Base-by-base conservation (phyloP, 2,888 invertebrate genomes). In the Ecliptopera silaceata region DNA sequence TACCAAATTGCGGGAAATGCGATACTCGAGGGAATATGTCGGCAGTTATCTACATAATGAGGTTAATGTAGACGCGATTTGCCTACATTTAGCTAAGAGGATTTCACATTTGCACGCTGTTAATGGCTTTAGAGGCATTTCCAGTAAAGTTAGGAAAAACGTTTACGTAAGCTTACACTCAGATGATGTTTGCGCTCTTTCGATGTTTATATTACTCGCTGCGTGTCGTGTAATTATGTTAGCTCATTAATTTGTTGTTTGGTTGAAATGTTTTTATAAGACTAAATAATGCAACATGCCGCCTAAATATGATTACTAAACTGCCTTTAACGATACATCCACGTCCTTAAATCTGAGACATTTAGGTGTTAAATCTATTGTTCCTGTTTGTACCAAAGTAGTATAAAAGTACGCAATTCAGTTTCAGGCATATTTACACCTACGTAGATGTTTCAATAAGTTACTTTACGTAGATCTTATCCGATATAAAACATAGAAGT, bases 21-120 rank as follows among this genome's bases (percentile, higher is more conserved):
- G 56, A 64, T 59, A 57, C 55, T 55, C 38, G 17, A 45, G 52
- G 44, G 38, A 45, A 55, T 47, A 57, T 58, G 49, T 54, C 43
- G 36, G 43, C 45, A 49, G 50, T 51, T 42, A 59, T 52, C 41
- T 43, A 36, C 51, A 56, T 56, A 57, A 59, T 62, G 53, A 62
- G 57, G 64, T 63, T 64, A 64, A 72, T 64, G 63, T 59, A 63
- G 65, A 68, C 69, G 56, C 55, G 60, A 63, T 65, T 67, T 61
- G 56, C 56, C 51, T 56, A 65, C 69, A 69, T 72, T 71, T 66
- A 51, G 61, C 61, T 64, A 69, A 73, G 70, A 66, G 66, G 61
- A 70, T 73, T 70, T 56, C 53, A 61, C 65, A 74, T 78, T 75
- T 71, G 70, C 74, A 72, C 73, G 70, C 69, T 68, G 70, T 70